Base-by-base conservation (phyloP, 2,797 vertebrate genomes). In the Nyctalus aviator region DNA sequence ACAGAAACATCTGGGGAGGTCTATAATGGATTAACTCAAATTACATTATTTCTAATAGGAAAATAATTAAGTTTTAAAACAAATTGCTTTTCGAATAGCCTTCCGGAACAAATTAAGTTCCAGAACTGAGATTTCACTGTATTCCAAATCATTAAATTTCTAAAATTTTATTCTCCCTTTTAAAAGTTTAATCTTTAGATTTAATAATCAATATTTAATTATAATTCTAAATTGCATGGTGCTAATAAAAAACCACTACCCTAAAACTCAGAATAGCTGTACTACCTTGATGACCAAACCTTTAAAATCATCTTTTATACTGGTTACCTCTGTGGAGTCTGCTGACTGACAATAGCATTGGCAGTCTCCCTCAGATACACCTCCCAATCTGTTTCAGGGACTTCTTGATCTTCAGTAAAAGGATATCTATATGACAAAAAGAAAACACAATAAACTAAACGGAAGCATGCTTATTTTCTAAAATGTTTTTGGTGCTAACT, bases 321-420 rank as follows among this genome's bases (percentile, higher is more conserved):
- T 17, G 50, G 55, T 82, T 96, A 99, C 99, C 99, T 99, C 96
- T 99, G 99, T 13, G 99, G 99, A 35, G 98, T 99, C 97, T 99
- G 99, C 98, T 99, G 99, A 97, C 99, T 99, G 73, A 99, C 99
- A 41, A 99, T 98, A 90, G 99, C 99, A 91, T 99, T 99, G 44
- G 99, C 99, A 0, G 99, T 99, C 97, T 99, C 99, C 97, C 99
- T 98, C 94, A 99, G 98, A 97, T 99, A 99, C 35, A 99, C 98
- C 97, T 99, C 99, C 99, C 99, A 99, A 97, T 99, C 99, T 1
- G 99, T 99, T 97, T 99, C 99, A 10, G 99, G 99, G 82, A 99
- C 98, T 1, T 99, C 99, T 95, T 99, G 99, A 97, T 99, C 99
- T 41, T 97, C 97, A 78, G 99, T 98, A 97, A 99, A 99, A 20